A percentile compares a stretch with the other conserved stretches of the same genome.
These are phyloP conservation scores for Luscinia luscinia DNA, from an alignment of 2,797 vertebrate species.

Conservation along the genomic window DNA sequence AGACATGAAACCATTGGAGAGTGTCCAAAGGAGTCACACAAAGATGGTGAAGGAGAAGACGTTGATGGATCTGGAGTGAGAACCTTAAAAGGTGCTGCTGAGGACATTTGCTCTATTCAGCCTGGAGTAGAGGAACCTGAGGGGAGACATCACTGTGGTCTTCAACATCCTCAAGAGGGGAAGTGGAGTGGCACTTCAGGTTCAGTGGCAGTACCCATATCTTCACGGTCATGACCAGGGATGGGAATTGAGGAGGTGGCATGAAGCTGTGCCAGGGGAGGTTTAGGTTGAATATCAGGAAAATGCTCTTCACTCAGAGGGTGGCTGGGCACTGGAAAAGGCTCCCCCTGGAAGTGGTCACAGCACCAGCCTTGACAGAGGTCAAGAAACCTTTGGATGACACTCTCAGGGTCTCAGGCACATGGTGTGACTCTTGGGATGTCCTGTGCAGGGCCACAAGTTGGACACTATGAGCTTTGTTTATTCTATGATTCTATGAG, in stretches of 20 bases:
- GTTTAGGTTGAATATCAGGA: background rate
- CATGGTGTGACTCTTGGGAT: background rate
- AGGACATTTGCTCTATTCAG: background rate
- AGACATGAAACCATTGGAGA: rapidly evolving
- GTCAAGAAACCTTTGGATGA: background rate
- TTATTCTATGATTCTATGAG: background rate
- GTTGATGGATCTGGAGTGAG: background rate
- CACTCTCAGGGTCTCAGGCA: background rate
- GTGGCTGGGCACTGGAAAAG: rapidly evolving
- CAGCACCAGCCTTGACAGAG: background rate
- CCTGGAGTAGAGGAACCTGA: background rate
- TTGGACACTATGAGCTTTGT: background rate
- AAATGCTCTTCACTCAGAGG: background rate
- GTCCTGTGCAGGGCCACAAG: background rate
- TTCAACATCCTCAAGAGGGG: background rate
- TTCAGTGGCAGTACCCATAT: background rate
- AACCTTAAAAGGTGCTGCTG: background rate
- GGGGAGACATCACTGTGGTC: background rate
- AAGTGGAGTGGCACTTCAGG: background rate
- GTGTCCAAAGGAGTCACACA: background rate
- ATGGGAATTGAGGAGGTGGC: background rate
- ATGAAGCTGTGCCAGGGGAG: rapidly evolving
- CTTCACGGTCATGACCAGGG: background rate
- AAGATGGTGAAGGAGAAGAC: rapidly evolving
- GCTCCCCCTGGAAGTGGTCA: background rate